Conservation (phyloP, 2,113 vertebrate species). For the Xyrauchen texanus region DNA sequence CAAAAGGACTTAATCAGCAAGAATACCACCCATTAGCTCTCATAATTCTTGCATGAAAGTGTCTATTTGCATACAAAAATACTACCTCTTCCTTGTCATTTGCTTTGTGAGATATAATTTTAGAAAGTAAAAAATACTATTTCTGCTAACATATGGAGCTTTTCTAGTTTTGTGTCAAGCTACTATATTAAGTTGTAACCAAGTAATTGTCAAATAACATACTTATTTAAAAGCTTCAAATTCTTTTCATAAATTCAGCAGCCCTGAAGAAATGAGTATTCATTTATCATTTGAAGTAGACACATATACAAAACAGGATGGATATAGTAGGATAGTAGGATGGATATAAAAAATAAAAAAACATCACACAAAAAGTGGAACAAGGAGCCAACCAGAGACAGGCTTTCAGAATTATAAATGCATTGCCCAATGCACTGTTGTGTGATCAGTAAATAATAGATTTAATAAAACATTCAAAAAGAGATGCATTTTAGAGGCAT, state of each 20-base stretch:
- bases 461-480: slow-evolving; percentile 26
- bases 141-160: slow-evolving; percentile 2
- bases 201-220: no score
- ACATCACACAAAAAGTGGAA: not conserved
- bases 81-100: not conserved
- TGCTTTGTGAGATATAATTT: not conserved
- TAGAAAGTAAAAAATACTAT: slow-evolving; percentile 2
- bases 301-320: slow-evolving; percentile 8
- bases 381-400: not conserved
- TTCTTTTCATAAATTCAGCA: slow-evolving; percentile 18
- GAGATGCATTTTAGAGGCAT: slow-evolving; percentile 12
- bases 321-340: no score
- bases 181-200: no score
- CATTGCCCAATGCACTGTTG: not conserved
- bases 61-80: slow-evolving; percentile 43
- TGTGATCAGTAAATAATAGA: slow-evolving; percentile 19
- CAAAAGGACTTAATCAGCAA: not conserved
- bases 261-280: slow-evolving; percentile 42
- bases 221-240: no score
- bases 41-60: slow-evolving; percentile 8
- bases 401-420: not conserved
- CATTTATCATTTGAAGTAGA: slow-evolving; percentile 17
- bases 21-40: slow-evolving; percentile 1
- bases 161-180: no score
- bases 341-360: not conserved